Conservation (phyloP, 1,140 invertebrate species). For the Tenebrio molitor region DNA sequence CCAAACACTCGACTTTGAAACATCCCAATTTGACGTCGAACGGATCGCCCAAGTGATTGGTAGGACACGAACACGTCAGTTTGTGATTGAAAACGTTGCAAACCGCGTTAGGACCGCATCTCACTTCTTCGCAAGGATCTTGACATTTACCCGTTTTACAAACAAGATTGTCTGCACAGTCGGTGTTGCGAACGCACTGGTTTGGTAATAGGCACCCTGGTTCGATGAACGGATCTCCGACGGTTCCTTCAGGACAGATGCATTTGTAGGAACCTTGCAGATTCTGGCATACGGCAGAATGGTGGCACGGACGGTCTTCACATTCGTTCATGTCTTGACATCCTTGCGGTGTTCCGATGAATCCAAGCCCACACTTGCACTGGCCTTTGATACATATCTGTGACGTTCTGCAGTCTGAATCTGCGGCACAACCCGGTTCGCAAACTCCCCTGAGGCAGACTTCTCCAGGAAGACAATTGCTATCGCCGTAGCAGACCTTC, state of each 20-base stretch:
- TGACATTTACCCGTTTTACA: slow-evolving; percentile 81
- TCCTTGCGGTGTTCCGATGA: slow-evolving; percentile 75
- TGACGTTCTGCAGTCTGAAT: slow-evolving; percentile 83
- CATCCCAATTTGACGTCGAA: slow-evolving; percentile 79
- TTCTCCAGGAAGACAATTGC: slow-evolving; percentile 90
- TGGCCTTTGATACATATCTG: slow-evolving; percentile 86
- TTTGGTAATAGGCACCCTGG: slow-evolving; percentile 80
- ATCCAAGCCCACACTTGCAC: slow-evolving; percentile 83
- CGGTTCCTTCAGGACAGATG: slow-evolving; percentile 79
- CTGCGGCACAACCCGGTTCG: slow-evolving; percentile 83
- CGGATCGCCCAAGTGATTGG: slow-evolving; percentile 85
- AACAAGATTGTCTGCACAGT: slow-evolving; percentile 80
- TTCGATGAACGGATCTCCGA: slow-evolving; percentile 82
- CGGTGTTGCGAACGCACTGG: slow-evolving; percentile 76
- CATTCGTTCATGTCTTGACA: slow-evolving; percentile 88
- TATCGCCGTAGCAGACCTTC: slow-evolving; percentile 90
- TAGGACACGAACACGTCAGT: slow-evolving; percentile 79
- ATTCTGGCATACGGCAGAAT: slow-evolving; percentile 84
- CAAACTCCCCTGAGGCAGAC: slow-evolving; percentile 86
- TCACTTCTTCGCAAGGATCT: slow-evolving; percentile 78
- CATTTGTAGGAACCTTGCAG: slow-evolving; percentile 85
- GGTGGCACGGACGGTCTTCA: slow-evolving; percentile 83
- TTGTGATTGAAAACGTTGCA: slow-evolving; percentile 81
- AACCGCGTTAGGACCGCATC: slow-evolving; percentile 80
- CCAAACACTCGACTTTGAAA: slow-evolving; percentile 87